These are phyloP conservation scores for Dicyrtoma fusca DNA, from an alignment of 2,888 invertebrate genomes.

Conservation along the genomic window DNA sequence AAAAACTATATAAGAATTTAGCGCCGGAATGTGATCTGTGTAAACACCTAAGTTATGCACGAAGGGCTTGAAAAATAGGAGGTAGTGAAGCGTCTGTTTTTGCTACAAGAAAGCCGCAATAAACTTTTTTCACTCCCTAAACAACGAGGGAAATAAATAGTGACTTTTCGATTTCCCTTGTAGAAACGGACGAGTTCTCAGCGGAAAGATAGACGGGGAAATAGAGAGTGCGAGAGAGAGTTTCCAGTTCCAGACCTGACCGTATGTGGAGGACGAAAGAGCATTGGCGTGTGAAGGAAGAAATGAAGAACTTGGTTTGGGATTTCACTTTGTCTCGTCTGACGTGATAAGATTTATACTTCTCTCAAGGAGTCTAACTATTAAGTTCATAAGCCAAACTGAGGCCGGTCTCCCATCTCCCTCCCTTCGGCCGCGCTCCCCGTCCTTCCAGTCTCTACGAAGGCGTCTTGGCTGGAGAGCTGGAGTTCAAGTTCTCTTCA, in stretches of 20 bases:
- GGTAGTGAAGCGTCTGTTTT: too few relatives aligned
- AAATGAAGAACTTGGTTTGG: slow-evolving; percentile 20
- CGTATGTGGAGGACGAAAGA: slow-evolving; percentile 7
- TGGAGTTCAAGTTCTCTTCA: background rate
- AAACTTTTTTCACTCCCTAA: too few relatives aligned
- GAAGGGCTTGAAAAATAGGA: too few relatives aligned
- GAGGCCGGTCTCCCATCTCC: background rate
- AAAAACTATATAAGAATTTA: background rate
- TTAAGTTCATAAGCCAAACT: slow-evolving; percentile 17
- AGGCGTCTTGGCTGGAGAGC: background rate
- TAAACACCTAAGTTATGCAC: background rate
- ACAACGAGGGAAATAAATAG: background rate
- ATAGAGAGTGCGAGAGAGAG: background rate
- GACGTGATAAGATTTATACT: slow-evolving; percentile 14
- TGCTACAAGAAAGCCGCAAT: too few relatives aligned
- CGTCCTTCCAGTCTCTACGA: background rate
- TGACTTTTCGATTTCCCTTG: background rate
- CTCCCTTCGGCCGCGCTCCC: background rate
- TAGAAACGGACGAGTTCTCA: background rate
- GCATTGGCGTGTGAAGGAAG: slow-evolving; percentile 15
- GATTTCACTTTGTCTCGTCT: slow-evolving; percentile 14
- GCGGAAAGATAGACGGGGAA: background rate
- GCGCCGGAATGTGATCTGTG: background rate
- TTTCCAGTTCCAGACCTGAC: background rate
- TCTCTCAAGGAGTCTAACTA: background rate